Evolutionary conservation across 2,113 vertebrate genomes (phyloP).

Genomic region (Galeopterus variegatus): DNA sequence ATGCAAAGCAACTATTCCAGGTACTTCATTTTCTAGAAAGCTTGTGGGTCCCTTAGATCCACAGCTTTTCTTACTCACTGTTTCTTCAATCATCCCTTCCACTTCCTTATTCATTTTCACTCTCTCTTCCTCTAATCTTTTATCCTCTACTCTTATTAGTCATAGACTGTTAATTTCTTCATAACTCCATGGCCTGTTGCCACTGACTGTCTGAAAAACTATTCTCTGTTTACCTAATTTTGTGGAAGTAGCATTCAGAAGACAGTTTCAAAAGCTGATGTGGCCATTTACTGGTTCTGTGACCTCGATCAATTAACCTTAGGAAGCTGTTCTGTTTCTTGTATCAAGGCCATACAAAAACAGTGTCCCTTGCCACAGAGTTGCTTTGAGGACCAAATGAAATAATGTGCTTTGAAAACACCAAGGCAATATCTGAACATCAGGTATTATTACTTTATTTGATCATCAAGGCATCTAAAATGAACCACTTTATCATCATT

Average conservation of each 20-base stretch:
- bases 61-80: not conserved
- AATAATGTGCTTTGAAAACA: not conserved
- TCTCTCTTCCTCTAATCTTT: not conserved
- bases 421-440: not conserved
- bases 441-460: constrained; percentile 25
- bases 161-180: not conserved
- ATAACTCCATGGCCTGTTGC: not conserved
- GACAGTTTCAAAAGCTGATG: not conserved
- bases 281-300: not conserved
- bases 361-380: not conserved
- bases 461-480: not conserved
- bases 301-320: not conserved
- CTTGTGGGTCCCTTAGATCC: not conserved
- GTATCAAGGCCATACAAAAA: not conserved
- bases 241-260: not conserved
- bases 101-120: not conserved
- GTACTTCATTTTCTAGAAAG: not conserved
- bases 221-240: not conserved
- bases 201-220: not conserved
- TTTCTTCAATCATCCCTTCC: accelerated
- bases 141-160: not conserved
- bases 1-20: not conserved
- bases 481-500: not conserved
- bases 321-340: not conserved
- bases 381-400: not conserved